Base-by-base conservation (phyloP, 2,888 invertebrate genomes). In the Elegia similella region DNA sequence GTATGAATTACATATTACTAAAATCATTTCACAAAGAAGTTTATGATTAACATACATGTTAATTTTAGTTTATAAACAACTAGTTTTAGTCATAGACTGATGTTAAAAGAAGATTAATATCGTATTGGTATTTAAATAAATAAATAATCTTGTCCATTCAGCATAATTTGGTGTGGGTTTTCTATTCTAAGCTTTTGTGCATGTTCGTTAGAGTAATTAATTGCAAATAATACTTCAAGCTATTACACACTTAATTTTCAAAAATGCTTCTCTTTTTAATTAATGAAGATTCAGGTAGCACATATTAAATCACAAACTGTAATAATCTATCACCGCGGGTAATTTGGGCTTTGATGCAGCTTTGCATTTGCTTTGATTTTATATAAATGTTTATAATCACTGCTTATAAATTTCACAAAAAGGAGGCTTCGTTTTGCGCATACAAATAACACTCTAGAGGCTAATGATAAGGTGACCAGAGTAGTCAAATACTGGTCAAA, bases 1-100 rank as follows among this genome's bases (percentile, higher is more conserved):
- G 90, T 90, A 88, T 89, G 88, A 82, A 85, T 23, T 23, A 38
- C n/a, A 12, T 12, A 6, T 38, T 38, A n/a, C 38, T 12, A 38
- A 38, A 34, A 10, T 12, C 23, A 38, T 38, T 2, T n/a, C 38
- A 38, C 12, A 5, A 23, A 23, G 5, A 23, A 5, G 5, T 23
- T 3, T 5, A 38, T 38, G 12, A 5, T 12, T 38, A 38, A 38
- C 38, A 38, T n/a, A 38, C 38, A 38, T 38, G 10, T 10, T 3
- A 10, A 8, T 34, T 34, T 12, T 10, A 3, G 2, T 23, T 23
- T 23, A 23, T 23, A 5, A 23, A 5, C 23, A 23, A 23, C 23
- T n/a, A n/a, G 23, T 23, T 23, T 23, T 23, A 2, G 5, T 23
- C 23, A 23, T 23, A 23, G 23, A 5, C 5, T 23, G 23, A 23